A percentile compares a stretch with the other conserved stretches of the same genome.
phyloP scores from a whole-genome alignment of 2,797 vertebrate species.

The Aeoliscus strigatus region DNA sequence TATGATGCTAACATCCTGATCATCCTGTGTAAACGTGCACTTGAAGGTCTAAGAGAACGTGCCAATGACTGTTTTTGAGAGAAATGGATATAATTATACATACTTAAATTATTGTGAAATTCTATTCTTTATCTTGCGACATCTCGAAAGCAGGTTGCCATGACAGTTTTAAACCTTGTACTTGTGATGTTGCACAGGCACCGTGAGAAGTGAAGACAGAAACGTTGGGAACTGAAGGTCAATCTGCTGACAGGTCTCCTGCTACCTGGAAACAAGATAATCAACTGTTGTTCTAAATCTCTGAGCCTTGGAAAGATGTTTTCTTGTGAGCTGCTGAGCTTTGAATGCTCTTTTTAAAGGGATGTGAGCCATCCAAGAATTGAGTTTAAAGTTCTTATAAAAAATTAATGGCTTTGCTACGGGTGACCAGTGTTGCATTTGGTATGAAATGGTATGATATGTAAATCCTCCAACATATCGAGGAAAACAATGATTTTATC shows the following conservation, averaged over 20 bases:
- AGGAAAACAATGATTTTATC: background rate
- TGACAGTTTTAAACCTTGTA: no score
- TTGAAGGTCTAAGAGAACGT: no score
- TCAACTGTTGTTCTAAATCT: no score
- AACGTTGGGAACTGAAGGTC: background rate
- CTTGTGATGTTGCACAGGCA: no score
- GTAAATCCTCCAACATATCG: background rate
- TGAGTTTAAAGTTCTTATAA: background rate
- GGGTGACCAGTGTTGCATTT: background rate
- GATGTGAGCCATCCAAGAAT: background rate
- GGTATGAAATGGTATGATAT: background rate
- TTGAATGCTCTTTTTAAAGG: background rate
- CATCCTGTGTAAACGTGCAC: background rate
- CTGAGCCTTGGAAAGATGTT: background rate
- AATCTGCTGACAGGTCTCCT: background rate
- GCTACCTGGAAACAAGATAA: no score
- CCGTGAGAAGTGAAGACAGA: no score
- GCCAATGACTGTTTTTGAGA: no score
- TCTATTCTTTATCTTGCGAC: no score
- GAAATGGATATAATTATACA: no score
- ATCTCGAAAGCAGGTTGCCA: no score
- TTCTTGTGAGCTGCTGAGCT: background rate
- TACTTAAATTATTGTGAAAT: no score
- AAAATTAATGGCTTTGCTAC: background rate
- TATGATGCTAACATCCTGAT: no score